Percentiles rank a stretch among this genome's conserved stretches.
phyloP scores from a whole-genome alignment of 2,113 vertebrate species.

The Channa maculata region DNA sequence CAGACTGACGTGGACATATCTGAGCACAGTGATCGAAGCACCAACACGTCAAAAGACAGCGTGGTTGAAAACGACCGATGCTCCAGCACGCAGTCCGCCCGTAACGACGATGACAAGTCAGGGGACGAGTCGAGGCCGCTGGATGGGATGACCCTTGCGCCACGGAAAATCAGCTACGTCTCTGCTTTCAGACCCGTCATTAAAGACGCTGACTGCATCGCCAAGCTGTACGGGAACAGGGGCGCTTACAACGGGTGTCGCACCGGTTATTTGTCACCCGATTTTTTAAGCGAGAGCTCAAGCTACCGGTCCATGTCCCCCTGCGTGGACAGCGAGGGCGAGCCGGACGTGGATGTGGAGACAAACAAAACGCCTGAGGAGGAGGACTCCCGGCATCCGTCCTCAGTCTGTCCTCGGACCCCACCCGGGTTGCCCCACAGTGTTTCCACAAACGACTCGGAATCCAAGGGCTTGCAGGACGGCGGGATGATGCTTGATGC shows the following conservation, averaged over 20 bases:
- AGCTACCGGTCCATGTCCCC: slow-evolving; percentile 93
- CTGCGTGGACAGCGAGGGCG: slow-evolving; percentile 91
- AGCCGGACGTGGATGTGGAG: slow-evolving; percentile 95
- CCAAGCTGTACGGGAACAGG: slow-evolving; percentile 92
- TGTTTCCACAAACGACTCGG: slow-evolving; percentile 68
- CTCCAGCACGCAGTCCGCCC: slow-evolving; percentile 86
- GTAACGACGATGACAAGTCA: slow-evolving; percentile 87
- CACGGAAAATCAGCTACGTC: slow-evolving; percentile 92
- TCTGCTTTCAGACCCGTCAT: slow-evolving; percentile 96
- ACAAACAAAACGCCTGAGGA: slow-evolving; percentile 89
- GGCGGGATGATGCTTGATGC: slow-evolving; percentile 35
- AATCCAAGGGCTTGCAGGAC: slow-evolving; percentile 61
- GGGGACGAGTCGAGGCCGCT: slow-evolving; percentile 86
- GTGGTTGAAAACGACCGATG: slow-evolving; percentile 85
- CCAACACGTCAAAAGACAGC: slow-evolving; percentile 86
- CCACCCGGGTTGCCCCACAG: slow-evolving; percentile 67
- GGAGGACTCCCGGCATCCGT: slow-evolving; percentile 78
- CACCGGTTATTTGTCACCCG: slow-evolving; percentile 90
- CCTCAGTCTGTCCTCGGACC: slow-evolving; percentile 76
- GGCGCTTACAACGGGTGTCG: slow-evolving; percentile 81
- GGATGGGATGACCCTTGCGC: slow-evolving; percentile 81
- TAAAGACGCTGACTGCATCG: slow-evolving; percentile 94
- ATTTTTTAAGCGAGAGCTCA: slow-evolving; percentile 94
- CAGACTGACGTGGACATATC: slow-evolving; percentile 79
- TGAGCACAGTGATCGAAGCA: slow-evolving; percentile 85